Base-by-base conservation (phyloP, 2,888 invertebrate species). In the Cosmia trapezina region DNA sequence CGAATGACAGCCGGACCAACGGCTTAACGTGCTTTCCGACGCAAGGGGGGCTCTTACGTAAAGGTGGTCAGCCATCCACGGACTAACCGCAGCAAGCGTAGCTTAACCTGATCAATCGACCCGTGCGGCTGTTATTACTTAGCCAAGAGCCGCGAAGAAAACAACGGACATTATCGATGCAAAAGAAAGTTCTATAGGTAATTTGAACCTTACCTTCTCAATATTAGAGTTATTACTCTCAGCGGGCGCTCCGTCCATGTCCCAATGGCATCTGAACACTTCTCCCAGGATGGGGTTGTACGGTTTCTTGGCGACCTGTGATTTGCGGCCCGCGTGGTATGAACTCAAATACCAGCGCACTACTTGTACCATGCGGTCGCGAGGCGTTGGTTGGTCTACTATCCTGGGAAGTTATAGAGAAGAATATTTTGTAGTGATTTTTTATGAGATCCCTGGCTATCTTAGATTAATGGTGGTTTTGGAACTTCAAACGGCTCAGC, bases 261-360 rank as follows among this genome's bases (percentile, higher is more conserved):
- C 98, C 98, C 98, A 98, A 92, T 98, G 97, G 91, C 98, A 99
- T 76, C 98, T 97, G 95, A 99, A 99, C 76, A 99, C 97, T 96
- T 99, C 99, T 2, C 99, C 99, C 87, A 99, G 96, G 85, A 99
- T 98, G 6, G 99, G 99, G 96, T 99, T 99, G 96, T 99, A 99
- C 0, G 99, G 99, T 92, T 99, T 99, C 96, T 99, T 99, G 81
- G 99, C 99, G 37, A 99, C 99, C 56, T 98, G 97, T 81, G 99
- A 99, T 94, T 99, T 99, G 81, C 99, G 97, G 0, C 99, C 99
- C 4, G 99, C 99, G 96, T 99, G 99, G 96, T 99, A 99, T 73
- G 99, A 99, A 87, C 99, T 99, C 88, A 99, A 95, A 96, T 99
- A 99, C 99, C 99, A 99, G 84, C 98, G 97, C 2, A 99, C 98